Evolutionary conservation across 2,797 vertebrate species (phyloP).

Genomic region (Aplochiton taeniatus): DNA sequence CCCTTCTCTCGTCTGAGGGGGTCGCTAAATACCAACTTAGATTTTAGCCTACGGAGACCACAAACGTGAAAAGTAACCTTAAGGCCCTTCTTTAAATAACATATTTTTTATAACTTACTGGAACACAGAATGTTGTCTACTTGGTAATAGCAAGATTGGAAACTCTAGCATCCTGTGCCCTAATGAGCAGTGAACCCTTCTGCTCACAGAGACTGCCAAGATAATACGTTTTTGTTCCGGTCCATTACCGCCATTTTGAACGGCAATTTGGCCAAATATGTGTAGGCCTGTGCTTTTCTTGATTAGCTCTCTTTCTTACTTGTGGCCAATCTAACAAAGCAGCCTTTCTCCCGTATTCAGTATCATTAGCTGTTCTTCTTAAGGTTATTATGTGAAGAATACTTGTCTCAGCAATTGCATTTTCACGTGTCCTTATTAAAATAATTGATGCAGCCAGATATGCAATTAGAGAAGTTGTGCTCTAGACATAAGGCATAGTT

Average conservation of each 20-base stretch:
- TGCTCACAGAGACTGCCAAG: conserved; percentile 2
- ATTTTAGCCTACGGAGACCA: too few relatives aligned
- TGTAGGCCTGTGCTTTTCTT: conserved; percentile 30
- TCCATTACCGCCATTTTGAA: conserved; percentile 46
- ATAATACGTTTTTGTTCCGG: conserved; percentile 53
- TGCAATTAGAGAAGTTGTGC: too few relatives aligned
- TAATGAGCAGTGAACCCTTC: too few relatives aligned
- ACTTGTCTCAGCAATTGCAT: too few relatives aligned
- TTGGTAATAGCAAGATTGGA: conserved; percentile 55
- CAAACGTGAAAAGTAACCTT: conserved; percentile 19
- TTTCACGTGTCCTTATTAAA: too few relatives aligned
- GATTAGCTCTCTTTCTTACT: conserved; percentile 18
- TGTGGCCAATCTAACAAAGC: background rate
- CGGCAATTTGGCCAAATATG: conserved; percentile 36
- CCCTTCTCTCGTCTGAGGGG: conserved; percentile 41
- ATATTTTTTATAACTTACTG: conserved; percentile 38
- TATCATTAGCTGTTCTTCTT: too few relatives aligned
- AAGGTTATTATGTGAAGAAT: too few relatives aligned
- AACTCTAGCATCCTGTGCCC: conserved; percentile 14
- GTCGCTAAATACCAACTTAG: conserved; percentile 70
- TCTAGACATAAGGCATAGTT: conserved; percentile 15
- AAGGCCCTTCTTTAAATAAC: background rate
- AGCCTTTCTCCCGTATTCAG: background rate
- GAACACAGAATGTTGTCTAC: conserved; percentile 65
- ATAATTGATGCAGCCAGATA: too few relatives aligned